These are phyloP conservation scores for Anableps anableps DNA, from an alignment of 2,797 vertebrate species.

Conservation along the genomic window DNA sequence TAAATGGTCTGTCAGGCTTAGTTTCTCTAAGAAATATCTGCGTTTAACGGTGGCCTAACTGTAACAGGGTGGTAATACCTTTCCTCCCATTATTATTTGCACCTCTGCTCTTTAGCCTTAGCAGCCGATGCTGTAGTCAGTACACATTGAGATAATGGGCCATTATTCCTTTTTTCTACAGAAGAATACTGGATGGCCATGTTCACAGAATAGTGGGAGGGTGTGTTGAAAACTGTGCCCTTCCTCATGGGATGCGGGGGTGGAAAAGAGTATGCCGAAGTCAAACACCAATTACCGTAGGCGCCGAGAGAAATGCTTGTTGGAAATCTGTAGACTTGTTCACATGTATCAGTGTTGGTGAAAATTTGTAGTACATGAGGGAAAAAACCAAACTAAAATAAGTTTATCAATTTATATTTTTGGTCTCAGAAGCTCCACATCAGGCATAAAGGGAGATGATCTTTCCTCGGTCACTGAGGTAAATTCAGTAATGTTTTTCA, in stretches of 20 bases:
- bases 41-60: constrained; percentile 21
- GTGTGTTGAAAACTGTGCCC: constrained; percentile 43
- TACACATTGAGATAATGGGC: constrained; percentile 62
- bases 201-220: constrained; percentile 49
- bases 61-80: constrained; percentile 10
- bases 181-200: constrained; percentile 38
- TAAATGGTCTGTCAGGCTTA: constrained; percentile 28
- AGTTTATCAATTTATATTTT: neutral
- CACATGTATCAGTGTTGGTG: neutral
- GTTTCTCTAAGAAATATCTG: constrained; percentile 13
- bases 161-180: constrained; percentile 54
- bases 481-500: neutral
- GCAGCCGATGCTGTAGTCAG: constrained; percentile 37
- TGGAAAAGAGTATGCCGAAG: constrained; percentile 56
- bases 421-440: neutral
- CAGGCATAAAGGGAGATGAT: neutral
- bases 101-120: constrained; percentile 48
- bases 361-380: neutral
- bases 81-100: constrained; percentile 29
- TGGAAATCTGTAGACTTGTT: constrained; percentile 19
- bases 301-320: constrained; percentile 39
- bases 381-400: neutral
- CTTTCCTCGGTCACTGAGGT: neutral
- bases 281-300: constrained; percentile 75
- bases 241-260: constrained; percentile 57